phyloP scores from a whole-genome alignment of 2,113 vertebrate species.

The Macaca nemestrina region DNA sequence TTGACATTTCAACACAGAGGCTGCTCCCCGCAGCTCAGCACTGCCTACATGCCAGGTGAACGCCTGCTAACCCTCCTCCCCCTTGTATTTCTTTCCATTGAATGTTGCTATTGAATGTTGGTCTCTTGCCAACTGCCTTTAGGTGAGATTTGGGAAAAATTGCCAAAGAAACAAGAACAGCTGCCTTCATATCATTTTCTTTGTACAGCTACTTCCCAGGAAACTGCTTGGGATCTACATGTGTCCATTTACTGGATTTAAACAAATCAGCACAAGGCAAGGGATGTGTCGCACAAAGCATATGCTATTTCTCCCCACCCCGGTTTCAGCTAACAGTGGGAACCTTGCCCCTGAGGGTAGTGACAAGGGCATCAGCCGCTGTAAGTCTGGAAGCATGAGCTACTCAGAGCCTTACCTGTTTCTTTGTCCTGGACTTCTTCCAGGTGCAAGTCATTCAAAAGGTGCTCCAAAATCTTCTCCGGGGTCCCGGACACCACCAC shows the following conservation, averaged over 20 bases:
- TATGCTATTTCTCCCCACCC: not conserved
- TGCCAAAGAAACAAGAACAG: constrained; percentile 10
- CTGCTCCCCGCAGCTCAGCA: not conserved
- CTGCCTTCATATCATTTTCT: constrained; percentile 24
- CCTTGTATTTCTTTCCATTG: not conserved
- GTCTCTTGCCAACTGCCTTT: constrained; percentile 48
- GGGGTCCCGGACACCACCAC: constrained; percentile 94
- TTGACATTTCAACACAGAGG: not conserved
- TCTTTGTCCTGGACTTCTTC: constrained; percentile 94
- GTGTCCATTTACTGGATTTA: constrained; percentile 72
- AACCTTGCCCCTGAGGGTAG: not conserved
- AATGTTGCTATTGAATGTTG: not conserved
- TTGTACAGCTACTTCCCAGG: constrained; percentile 59
- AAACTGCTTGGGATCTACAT: constrained; percentile 7
- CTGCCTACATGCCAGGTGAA: not conserved
- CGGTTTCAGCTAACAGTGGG: not conserved
- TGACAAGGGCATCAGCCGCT: not conserved
- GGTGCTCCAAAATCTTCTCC: constrained; percentile 96
- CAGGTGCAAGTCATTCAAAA: constrained; percentile 92
- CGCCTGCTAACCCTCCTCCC: not conserved
- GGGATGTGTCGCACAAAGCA: constrained; percentile 2
- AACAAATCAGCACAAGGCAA: constrained; percentile 48
- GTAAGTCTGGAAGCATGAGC: not conserved
- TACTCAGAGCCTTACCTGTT: constrained; percentile 87
- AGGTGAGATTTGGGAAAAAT: constrained; percentile 51